Evolutionary conservation across 1,140 invertebrate species (phyloP).

Genomic region (Gerris buenoi): DNA sequence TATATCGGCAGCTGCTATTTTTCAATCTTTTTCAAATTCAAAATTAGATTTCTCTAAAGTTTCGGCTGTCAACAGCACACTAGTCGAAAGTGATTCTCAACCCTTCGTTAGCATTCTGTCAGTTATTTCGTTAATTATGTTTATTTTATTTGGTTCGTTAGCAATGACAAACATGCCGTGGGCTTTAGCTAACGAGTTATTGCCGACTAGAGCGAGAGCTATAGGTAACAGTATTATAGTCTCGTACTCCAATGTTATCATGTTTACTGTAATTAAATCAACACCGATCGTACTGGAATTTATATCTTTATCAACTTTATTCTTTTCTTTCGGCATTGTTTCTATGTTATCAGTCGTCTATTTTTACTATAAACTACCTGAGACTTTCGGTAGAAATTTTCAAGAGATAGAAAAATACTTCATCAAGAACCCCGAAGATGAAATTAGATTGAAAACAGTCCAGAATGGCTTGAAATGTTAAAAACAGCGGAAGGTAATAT

Average conservation of each 20-base stretch:
- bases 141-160: slow-evolving; percentile 36
- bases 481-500: no score
- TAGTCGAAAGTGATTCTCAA: neutral
- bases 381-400: slow-evolving; percentile 54
- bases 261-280: slow-evolving; percentile 46
- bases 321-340: slow-evolving; percentile 42
- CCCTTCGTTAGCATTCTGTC: neutral
- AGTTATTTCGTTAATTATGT: slow-evolving; percentile 33
- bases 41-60: neutral
- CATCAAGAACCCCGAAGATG: neutral
- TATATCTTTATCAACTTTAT: slow-evolving; percentile 37
- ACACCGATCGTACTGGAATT: slow-evolving; percentile 37
- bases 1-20: neutral
- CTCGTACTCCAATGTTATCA: slow-evolving; percentile 42
- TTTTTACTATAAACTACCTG: slow-evolving; percentile 47
- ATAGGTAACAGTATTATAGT: slow-evolving; percentile 38
- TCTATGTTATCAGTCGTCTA: slow-evolving; percentile 40
- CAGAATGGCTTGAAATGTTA: no score
- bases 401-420: slow-evolving; percentile 36
- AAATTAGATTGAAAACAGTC: no score
- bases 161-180: slow-evolving; percentile 46
- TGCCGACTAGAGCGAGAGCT: slow-evolving; percentile 31
- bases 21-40: neutral
- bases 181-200: slow-evolving; percentile 38
- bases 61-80: neutral